Evolutionary conservation across 2,113 vertebrate genomes (phyloP), one percentile per base, ranked within the genome.

Genomic region (Phylloscopus trochiloides): DNA sequence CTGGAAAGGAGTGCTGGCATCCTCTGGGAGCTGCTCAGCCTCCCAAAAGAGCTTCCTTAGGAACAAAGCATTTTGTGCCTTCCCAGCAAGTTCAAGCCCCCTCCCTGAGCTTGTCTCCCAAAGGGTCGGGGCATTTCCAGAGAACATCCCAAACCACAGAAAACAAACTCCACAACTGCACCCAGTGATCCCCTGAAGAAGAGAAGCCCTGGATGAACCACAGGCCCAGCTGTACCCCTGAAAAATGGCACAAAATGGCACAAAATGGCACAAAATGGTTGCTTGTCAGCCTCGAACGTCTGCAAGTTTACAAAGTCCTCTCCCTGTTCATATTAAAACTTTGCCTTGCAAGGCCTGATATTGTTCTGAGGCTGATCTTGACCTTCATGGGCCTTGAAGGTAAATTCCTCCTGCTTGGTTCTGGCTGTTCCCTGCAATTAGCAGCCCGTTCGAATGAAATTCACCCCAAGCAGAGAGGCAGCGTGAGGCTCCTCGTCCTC

Each of bases 391-490:
- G 73, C 51, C 81, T n/a, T 62, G 87, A 63, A 88, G 62, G 85
- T 82, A 51, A 87, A 81, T 66, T 32, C 68, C 54, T 29, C 54
- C 85, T 68, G 59, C 61, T 22, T 31, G 78, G 24, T n/a, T 74
- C 91, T 42, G 34, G 42, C 88, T 93, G 80, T 43, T 10, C 74
- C 67, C 40, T 0, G 13, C 94, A 92, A 93, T 95, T 95, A 82
- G 59, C 88, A 82, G 65, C 78, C 78, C 57, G 15, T 86, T 47
- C 61, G 51, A 68, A 88, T 29, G 82, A 90, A 58, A 67, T 58
- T 58, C 85, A 84, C 59, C 92, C 88, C 91, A 90, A 85, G 91
- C 92, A 90, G 73, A 50, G 88, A 38, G 66, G 47, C 92, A 85
- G 88, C 2, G 0, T 25, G 88, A 81, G 45, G 85, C 77, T 90